phyloP scores from a whole-genome alignment of 2,888 invertebrate genomes.

The Pogonocherus hispidulus region DNA sequence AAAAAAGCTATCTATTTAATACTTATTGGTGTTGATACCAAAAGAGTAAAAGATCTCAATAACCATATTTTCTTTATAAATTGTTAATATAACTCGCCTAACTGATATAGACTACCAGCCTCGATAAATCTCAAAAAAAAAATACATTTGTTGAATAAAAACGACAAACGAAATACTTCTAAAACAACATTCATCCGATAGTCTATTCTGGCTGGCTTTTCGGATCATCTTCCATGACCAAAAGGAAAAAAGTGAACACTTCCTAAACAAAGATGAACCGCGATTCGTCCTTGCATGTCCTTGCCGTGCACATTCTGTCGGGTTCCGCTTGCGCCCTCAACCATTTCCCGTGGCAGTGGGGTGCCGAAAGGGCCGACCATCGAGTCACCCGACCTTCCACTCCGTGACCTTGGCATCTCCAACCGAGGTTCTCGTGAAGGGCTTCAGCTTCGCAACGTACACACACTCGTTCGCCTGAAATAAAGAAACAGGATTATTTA shows the following conservation, averaged over 20 bases:
- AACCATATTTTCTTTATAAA: too few relatives aligned
- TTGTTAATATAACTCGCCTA: too few relatives aligned
- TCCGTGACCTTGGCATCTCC: conserved; percentile 90
- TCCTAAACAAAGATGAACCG: conserved; percentile 65
- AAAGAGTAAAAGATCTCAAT: too few relatives aligned
- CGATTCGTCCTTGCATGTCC: conserved; percentile 60
- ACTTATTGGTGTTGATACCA: too few relatives aligned
- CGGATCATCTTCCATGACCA: too few relatives aligned
- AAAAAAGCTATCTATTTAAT: too few relatives aligned
- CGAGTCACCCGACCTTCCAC: conserved; percentile 81
- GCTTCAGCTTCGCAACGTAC: conserved; percentile 89
- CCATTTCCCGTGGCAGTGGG: conserved; percentile 93
- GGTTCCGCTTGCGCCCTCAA: conserved; percentile 70
- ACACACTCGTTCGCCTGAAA: conserved; percentile 81
- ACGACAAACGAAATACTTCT: conserved; percentile 3
- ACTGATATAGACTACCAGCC: too few relatives aligned
- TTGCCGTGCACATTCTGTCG: conserved; percentile 60
- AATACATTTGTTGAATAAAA: too few relatives aligned
- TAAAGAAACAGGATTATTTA: too few relatives aligned
- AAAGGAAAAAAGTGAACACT: not conserved
- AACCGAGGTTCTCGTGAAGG: conserved; percentile 79
- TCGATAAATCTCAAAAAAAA: too few relatives aligned
- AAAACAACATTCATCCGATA: too few relatives aligned
- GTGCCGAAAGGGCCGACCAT: conserved; percentile 88
- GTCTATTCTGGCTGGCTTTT: too few relatives aligned